A percentile compares a stretch with the other conserved stretches of the same genome.
Conservation (phyloP, 64 coral and sea anemone genomes). For the Catalaphyllia jardinei region DNA sequence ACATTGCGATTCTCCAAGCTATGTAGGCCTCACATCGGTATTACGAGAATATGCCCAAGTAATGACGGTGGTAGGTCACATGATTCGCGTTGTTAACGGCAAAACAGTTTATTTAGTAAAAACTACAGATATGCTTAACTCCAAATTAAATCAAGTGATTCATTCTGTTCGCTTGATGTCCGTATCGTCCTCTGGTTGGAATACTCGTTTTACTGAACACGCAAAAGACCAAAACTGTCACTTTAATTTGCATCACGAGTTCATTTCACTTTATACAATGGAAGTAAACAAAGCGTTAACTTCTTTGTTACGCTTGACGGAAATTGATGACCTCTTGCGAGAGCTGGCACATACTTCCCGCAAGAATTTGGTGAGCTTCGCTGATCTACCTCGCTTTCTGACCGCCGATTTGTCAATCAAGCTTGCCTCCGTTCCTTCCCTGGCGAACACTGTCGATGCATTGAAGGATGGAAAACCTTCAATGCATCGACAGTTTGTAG, state of each 20-base stretch:
- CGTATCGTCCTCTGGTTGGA: not conserved
- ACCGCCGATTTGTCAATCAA: too few species aligned
- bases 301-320: too few species aligned
- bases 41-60: not conserved
- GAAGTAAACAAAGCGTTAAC: too few species aligned
- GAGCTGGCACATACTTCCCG: too few species aligned
- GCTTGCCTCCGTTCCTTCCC: too few species aligned
- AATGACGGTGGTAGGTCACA: not conserved
- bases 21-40: not conserved
- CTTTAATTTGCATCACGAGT: not conserved
- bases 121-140: not conserved
- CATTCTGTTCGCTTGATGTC: not conserved
- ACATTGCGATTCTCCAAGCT: not conserved
- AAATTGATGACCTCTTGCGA: too few species aligned
- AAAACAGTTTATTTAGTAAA: not conserved
- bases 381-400: too few species aligned
- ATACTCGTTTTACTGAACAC: not conserved
- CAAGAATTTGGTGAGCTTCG: too few species aligned
- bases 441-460: too few species aligned
- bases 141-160: not conserved
- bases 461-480: too few species aligned
- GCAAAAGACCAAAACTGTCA: not conserved
- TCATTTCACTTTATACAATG: too few species aligned
- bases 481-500: too few species aligned
- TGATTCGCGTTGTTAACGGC: not conserved